These are phyloP conservation scores for Anthopleura sola DNA, from an alignment of 64 coral and sea anemone species.

Conservation along the genomic window DNA sequence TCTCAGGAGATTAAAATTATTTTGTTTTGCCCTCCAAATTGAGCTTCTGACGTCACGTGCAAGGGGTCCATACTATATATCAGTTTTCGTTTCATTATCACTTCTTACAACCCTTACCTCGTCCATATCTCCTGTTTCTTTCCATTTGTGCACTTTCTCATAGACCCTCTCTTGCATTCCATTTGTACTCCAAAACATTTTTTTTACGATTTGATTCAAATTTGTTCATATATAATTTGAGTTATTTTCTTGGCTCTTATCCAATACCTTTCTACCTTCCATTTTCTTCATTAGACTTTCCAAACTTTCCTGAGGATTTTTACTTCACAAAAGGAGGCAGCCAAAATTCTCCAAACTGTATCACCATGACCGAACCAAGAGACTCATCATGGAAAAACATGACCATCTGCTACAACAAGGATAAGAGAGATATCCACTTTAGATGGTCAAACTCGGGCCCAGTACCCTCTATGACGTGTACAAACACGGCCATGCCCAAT, in stretches of 20 bases:
- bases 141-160: too few species aligned
- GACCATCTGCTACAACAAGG: conserved; percentile 32
- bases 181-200: too few species aligned
- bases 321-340: background rate
- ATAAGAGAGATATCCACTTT: conserved; percentile 11
- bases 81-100: too few species aligned
- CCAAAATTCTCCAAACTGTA: background rate
- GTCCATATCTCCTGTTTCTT: too few species aligned
- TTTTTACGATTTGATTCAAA: too few species aligned
- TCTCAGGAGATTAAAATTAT: too few species aligned
- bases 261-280: background rate
- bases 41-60: too few species aligned
- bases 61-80: too few species aligned
- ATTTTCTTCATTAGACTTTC: conserved; percentile 16
- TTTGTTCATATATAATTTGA: too few species aligned
- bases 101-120: too few species aligned
- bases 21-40: too few species aligned
- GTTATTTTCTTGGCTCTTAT: background rate
- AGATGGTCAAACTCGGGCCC: conserved; percentile 12
- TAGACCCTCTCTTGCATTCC: too few species aligned
- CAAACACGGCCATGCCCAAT: background rate
- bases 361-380: conserved; percentile 9
- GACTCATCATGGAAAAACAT: conserved; percentile 13
- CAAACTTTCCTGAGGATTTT: conserved; percentile 58
- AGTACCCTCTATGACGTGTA: background rate